Conservation (phyloP, 2,888 invertebrate species). For the Byasa hedistus region DNA sequence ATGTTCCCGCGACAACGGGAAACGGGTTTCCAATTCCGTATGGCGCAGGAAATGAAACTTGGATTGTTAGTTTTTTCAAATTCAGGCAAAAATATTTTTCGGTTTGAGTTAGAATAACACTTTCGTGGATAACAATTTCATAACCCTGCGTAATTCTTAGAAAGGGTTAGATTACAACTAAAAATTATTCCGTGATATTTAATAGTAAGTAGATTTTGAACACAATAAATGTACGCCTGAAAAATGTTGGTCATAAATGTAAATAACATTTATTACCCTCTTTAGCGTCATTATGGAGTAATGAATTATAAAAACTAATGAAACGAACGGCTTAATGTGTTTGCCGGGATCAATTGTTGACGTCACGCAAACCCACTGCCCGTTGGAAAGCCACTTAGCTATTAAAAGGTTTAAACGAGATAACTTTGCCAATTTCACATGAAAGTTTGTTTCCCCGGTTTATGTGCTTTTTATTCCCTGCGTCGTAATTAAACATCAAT, state of each 20-base stretch:
- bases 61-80: neutral
- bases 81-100: too few relatives aligned
- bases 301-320: slow-evolving; percentile 59
- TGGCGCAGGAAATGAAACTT: slow-evolving; percentile 22
- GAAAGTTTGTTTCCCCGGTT: neutral
- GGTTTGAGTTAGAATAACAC: too few relatives aligned
- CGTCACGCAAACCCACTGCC: slow-evolving; percentile 34
- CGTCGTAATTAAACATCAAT: too few relatives aligned
- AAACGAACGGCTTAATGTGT: slow-evolving; percentile 53
- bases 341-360: slow-evolving; percentile 63
- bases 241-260: slow-evolving; percentile 66
- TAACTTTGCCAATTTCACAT: slow-evolving; percentile 3
- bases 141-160: too few relatives aligned
- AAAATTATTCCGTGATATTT: too few relatives aligned
- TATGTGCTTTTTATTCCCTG: too few relatives aligned
- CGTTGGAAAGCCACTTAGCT: slow-evolving; percentile 2
- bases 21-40: slow-evolving; percentile 31
- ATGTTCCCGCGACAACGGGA: slow-evolving; percentile 39
- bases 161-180: too few relatives aligned
- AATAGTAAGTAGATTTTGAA: too few relatives aligned
- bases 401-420: slow-evolving; percentile 9
- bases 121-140: too few relatives aligned
- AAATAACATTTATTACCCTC: slow-evolving; percentile 65
- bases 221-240: too few relatives aligned
- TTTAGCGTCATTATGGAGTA: slow-evolving; percentile 63